These are phyloP conservation scores for Trichopria drosophilae DNA, from an alignment of 2,888 invertebrate genomes.

Conservation along the genomic window DNA sequence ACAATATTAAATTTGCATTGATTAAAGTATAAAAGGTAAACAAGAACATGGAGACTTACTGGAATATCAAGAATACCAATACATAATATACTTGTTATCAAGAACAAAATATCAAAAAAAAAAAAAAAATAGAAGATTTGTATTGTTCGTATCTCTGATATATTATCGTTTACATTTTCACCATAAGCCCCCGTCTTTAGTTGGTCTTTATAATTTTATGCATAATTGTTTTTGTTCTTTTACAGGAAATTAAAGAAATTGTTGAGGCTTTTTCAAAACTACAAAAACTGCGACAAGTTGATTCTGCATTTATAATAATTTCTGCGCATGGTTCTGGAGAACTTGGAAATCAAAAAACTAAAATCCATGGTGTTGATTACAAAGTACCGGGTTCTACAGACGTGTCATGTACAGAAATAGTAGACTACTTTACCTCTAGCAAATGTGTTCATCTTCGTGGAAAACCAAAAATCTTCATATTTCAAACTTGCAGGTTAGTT, in stretches of 20 bases:
- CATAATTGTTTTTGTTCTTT: slow-evolving; percentile 11
- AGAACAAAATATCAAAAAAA: too few species aligned
- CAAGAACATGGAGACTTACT: too few species aligned
- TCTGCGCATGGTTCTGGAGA: slow-evolving; percentile 50
- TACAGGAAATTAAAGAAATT: slow-evolving; percentile 42
- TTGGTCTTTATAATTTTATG: too few species aligned
- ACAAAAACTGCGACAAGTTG: slow-evolving; percentile 42
- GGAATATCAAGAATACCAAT: too few species aligned
- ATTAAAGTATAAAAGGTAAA: too few species aligned
- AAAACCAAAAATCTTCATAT: slow-evolving; percentile 66
- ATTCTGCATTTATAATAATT: slow-evolving; percentile 52
- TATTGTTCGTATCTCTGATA: too few species aligned
- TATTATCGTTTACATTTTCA: too few species aligned
- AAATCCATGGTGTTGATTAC: slow-evolving; percentile 45
- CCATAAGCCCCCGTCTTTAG: too few species aligned
- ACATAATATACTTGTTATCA: too few species aligned
- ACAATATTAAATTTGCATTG: background rate
- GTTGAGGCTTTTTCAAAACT: slow-evolving; percentile 43
- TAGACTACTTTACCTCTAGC: slow-evolving; percentile 57
- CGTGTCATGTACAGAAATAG: slow-evolving; percentile 45
- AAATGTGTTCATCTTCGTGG: slow-evolving; percentile 59
- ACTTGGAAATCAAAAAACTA: slow-evolving; percentile 38
- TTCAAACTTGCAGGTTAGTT: slow-evolving; percentile 62
- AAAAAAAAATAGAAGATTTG: too few species aligned
- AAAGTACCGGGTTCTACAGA: slow-evolving; percentile 25